Evolutionary conservation across 2,797 vertebrate species (phyloP), one percentile per base, ranked within the genome.

Genomic region (Microctenopoma steveboyesi): DNA sequence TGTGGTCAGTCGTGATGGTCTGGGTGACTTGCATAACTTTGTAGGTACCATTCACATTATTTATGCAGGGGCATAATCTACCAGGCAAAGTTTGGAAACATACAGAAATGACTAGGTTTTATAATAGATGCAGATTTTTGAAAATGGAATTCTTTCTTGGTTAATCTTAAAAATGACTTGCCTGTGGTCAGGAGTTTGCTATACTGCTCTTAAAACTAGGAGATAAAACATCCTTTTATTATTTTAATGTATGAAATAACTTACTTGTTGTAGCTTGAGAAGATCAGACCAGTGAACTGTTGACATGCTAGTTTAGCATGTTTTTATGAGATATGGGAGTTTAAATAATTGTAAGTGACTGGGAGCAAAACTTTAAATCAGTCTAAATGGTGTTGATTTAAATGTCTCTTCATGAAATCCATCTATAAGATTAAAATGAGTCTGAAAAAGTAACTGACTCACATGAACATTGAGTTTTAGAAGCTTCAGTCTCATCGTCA

Each of bases 301-400:
- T 54, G 28, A 1, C 40, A 9, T 48, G 35, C 51, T 49, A 22
- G 22, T 22, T 22, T 22, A 22, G 22, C 22, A 22, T 22, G 22
- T 79, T 35, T 27, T 55, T 28, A 69, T 55, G 18, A 48, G 33
- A 55, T 52, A 25, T 43, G n/a, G 53, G 28, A 43, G 14, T 50
- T 71, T 14, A 39, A 67, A 64, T 50, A 8, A 48, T 37, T 5
- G 28, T 7, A 51, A 39, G 39, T 51, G 7, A 6, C 30, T 10
- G 43, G 8, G 63, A 11, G 28, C 0, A 33, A 40, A 59, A 27
- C 47, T 52, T 28, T 47, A 16, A 46, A 61, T 39, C 11, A 1
- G 30, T 27, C 37, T 54, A 22, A 18, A 55, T 42, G 14, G 14
- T n/a, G 54, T 66, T 35, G 4, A 40, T 55, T 40, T 33, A 27